A percentile compares a stretch with the other conserved stretches of the same genome.
These are phyloP conservation scores for Drosophila rhopaloa DNA, from an alignment of 1,140 invertebrate genomes.

Conservation along the genomic window DNA sequence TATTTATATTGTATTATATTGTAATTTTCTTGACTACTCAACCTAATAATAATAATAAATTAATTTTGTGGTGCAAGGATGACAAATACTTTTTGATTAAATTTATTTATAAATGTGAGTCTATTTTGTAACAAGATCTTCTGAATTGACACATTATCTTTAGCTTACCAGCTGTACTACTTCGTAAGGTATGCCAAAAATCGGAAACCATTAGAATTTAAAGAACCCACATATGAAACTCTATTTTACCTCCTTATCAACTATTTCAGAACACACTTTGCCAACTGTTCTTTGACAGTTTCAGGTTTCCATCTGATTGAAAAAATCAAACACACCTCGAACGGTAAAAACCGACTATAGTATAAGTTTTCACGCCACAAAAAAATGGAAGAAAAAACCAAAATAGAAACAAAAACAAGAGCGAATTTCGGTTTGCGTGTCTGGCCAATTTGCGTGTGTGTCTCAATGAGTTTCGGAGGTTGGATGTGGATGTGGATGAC, in stretches of 20 bases:
- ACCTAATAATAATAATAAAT: no score
- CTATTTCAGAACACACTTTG: slow-evolving; percentile 7
- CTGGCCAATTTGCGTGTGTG: slow-evolving; percentile 73
- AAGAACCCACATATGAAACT: no score
- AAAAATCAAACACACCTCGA: slow-evolving; percentile 40
- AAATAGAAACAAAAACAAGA: slow-evolving; percentile 33
- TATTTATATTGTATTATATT: no score
- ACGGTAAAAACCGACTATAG: slow-evolving; percentile 20
- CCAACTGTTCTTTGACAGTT: slow-evolving; percentile 28
- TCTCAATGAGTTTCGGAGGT: slow-evolving; percentile 69
- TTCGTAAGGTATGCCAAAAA: slow-evolving; percentile 3
- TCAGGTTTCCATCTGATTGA: slow-evolving; percentile 33
- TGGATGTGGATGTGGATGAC: slow-evolving; percentile 48
- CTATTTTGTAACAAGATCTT: no score
- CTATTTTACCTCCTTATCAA: slow-evolving; percentile 10
- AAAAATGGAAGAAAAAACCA: slow-evolving; percentile 24
- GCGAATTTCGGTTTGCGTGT: slow-evolving; percentile 60
- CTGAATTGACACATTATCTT: no score
- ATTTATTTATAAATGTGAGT: no score
- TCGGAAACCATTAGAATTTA: not conserved
- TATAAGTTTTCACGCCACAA: slow-evolving; percentile 32
- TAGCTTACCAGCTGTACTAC: not conserved
- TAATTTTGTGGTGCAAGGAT: no score
- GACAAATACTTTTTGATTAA: no score
- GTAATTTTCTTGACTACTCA: no score